Base-by-base conservation (phyloP, 2,888 invertebrate genomes). In the Pheosia tremula region DNA sequence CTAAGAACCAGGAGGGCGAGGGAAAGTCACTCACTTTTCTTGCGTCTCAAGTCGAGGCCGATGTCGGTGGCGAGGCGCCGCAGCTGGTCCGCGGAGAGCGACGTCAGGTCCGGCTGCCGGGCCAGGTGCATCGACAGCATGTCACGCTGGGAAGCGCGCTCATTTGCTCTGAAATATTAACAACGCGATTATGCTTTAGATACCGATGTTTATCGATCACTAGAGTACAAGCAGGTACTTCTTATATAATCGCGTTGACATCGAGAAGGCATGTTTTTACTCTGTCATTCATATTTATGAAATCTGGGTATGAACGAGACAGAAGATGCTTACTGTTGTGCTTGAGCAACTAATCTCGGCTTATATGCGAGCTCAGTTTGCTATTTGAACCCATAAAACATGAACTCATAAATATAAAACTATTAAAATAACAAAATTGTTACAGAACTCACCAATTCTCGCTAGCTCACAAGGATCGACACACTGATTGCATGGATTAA, bases 81-180 rank as follows among this genome's bases (percentile, higher is more conserved):
- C 49, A 93, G 67, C 50, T 90, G 87, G 0, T 78, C 79, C 10
- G 85, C 74, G 38, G 77, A 84, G 24, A 88, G 75, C 4, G 75
- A 71, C 5, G 74, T 88, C 75, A 92, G 63, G 68, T 84, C 78
- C 69, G 84, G 82, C 67, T 84, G 78, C 63, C 80, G 72, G 73
- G 83, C 89, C 91, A 93, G 61, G 71, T 90, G 90, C 87, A 89
- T 57, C 75, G 91, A 92, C 85, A 93, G 63, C 88, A 92, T 61
- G 75, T 86, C 78, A 61, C 91, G 84, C 66, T 87, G 81, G 79
- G 81, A 68, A 62, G 84, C 75, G 57, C 91, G 87, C 64, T 89
- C 81, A 69, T 71, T 84, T 77, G 90, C 83, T 83, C 93, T 93
- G 78, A 3, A 83, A 83, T 37, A 52, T 57, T 3, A 24, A 9